Percentiles rank a stretch among this genome's conserved stretches.
Evolutionary conservation across 2,113 vertebrate species (phyloP).

Genomic region (Probosciger aterrimus): DNA sequence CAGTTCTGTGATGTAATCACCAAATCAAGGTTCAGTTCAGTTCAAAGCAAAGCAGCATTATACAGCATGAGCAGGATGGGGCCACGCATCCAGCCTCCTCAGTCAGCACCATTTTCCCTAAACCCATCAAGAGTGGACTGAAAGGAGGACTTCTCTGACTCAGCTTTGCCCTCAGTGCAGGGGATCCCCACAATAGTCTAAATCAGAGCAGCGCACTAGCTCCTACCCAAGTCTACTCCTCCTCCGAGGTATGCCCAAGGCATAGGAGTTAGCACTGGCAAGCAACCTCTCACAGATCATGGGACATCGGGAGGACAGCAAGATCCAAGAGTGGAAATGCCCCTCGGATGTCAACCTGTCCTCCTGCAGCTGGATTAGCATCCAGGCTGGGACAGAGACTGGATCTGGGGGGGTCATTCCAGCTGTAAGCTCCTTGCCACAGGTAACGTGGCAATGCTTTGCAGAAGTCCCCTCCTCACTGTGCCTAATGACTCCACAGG

Average conservation of each 20-base stretch:
- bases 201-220: neutral
- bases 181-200: rapidly evolving
- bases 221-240: neutral
- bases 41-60: neutral
- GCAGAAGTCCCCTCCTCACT: neutral
- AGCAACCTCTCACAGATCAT: neutral
- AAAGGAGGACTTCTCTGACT: neutral
- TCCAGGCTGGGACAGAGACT: neutral
- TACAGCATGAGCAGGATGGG: neutral
- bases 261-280: neutral
- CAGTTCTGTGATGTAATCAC: neutral
- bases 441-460: neutral
- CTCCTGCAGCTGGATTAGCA: neutral
- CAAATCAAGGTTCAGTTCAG: neutral
- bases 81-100: neutral
- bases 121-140: neutral
- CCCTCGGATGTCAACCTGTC: neutral
- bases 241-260: neutral
- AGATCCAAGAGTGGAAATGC: neutral
- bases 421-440: neutral
- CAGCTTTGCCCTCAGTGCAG: neutral
- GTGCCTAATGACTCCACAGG: neutral
- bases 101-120: neutral
- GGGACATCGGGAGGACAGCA: neutral
- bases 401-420: neutral